Conservation (phyloP, 2,797 vertebrate genomes). For the Alauda arvensis region DNA sequence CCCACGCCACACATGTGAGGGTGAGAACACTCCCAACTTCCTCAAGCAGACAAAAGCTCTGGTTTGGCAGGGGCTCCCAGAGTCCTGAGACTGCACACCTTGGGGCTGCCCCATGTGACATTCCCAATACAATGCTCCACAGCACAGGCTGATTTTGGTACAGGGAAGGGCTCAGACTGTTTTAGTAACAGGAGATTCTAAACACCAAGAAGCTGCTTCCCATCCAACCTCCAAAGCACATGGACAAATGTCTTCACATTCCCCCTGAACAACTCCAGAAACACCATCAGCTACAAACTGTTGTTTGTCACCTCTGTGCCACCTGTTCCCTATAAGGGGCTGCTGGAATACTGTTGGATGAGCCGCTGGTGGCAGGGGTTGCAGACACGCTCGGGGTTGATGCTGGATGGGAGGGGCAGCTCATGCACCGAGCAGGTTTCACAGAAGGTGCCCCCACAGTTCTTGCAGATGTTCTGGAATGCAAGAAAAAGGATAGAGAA, state of each 20-base stretch:
- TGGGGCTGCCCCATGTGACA: rapidly evolving
- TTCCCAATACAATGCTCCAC: neutral
- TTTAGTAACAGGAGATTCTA: neutral
- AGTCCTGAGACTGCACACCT: neutral
- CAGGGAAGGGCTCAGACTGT: neutral
- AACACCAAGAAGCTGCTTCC: neutral
- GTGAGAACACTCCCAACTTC: rapidly evolving
- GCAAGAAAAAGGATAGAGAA: neutral
- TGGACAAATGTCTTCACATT: neutral
- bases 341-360: slow-evolving; percentile 84
- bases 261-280: neutral
- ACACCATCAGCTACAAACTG: rapidly evolving
- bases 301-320: neutral
- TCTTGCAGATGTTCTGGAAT: slow-evolving; percentile 83
- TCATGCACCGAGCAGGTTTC: slow-evolving; percentile 79
- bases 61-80: neutral
- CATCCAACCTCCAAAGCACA: neutral
- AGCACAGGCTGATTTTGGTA: neutral
- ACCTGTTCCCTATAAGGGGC: slow-evolving; percentile 71
- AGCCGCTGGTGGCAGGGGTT: slow-evolving; percentile 77
- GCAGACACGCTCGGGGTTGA: slow-evolving; percentile 86
- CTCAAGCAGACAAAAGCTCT: neutral
- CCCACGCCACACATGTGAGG: rapidly evolving
- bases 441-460: slow-evolving; percentile 86
- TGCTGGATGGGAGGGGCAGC: slow-evolving; percentile 90